Conservation (phyloP, 2,113 vertebrate species). For the Psammodynastes pulverulentus region DNA sequence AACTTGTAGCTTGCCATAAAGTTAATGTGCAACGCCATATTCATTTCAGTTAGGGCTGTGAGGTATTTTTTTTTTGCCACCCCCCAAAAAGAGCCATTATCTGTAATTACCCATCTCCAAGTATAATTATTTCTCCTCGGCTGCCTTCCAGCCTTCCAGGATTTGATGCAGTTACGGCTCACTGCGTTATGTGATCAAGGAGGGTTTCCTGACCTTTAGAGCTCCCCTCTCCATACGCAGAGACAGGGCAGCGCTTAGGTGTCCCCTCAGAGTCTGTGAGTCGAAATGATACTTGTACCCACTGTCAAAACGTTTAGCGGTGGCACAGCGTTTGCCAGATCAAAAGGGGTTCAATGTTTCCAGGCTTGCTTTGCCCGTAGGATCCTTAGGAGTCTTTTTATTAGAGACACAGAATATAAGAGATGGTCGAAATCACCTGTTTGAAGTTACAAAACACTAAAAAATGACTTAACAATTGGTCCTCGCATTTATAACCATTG, state of each 20-base stretch:
- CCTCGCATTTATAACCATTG: background rate
- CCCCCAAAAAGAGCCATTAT: constrained; percentile 71
- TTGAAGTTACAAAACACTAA: background rate
- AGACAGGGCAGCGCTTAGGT: background rate
- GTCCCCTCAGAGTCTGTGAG: background rate
- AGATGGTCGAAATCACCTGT: background rate
- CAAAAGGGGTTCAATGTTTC: background rate
- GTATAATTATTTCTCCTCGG: constrained; percentile 70
- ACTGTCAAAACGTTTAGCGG: background rate
- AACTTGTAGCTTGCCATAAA: constrained; percentile 73
- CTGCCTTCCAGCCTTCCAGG: constrained; percentile 67
- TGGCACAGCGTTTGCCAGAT: background rate
- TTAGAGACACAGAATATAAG: background rate
- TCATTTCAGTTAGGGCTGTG: constrained; percentile 62
- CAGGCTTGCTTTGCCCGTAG: background rate
- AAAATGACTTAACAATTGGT: background rate
- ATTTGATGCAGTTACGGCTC: constrained; percentile 59
- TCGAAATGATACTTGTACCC: constrained; percentile 16
- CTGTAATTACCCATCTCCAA: constrained; percentile 76
- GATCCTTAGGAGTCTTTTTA: background rate
- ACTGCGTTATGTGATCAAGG: constrained; percentile 63
- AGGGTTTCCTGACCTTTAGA: constrained; percentile 63
- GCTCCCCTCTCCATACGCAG: constrained; percentile 37
- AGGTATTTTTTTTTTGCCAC: constrained; percentile 67
- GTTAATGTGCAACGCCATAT: constrained; percentile 74